A percentile compares a stretch with the other conserved stretches of the same genome.
phyloP scores from a whole-genome alignment of 2,113 vertebrate species.

The Pandion haliaetus region DNA sequence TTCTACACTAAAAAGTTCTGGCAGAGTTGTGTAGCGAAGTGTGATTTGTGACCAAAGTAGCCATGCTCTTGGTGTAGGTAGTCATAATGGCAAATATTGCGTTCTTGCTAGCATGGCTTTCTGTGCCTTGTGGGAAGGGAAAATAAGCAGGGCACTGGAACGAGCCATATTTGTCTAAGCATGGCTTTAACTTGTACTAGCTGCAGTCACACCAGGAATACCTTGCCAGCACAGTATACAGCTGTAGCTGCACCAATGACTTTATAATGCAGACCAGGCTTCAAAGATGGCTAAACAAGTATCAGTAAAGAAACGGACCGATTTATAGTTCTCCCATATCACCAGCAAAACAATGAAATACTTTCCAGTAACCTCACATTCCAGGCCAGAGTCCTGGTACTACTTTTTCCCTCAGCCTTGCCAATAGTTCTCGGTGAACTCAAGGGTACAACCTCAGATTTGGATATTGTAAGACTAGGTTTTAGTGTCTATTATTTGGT shows the following conservation, averaged over 20 bases:
- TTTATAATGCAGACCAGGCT: background rate
- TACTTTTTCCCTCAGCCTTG: background rate
- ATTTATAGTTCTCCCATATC: rapidly evolving
- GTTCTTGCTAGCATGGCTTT: background rate
- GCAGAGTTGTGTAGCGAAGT: background rate
- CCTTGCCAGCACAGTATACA: background rate
- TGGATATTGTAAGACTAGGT: background rate
- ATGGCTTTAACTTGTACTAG: background rate
- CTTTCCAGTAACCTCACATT: background rate
- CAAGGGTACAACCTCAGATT: background rate
- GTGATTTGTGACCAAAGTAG: background rate
- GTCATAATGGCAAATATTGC: background rate
- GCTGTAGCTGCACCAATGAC: background rate
- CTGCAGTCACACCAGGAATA: background rate
- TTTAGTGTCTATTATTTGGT: rapidly evolving
- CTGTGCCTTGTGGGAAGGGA: background rate
- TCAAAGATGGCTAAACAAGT: rapidly evolving
- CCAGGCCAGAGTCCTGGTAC: background rate
- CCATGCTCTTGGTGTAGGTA: rapidly evolving
- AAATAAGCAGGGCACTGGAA: background rate
- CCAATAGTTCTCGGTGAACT: background rate
- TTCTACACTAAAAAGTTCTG: background rate
- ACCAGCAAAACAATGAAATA: background rate
- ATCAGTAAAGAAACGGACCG: background rate
- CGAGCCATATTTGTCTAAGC: rapidly evolving